These are phyloP conservation scores for Nemurella pictetii DNA, from an alignment of 2,888 invertebrate species.

Conservation along the genomic window DNA sequence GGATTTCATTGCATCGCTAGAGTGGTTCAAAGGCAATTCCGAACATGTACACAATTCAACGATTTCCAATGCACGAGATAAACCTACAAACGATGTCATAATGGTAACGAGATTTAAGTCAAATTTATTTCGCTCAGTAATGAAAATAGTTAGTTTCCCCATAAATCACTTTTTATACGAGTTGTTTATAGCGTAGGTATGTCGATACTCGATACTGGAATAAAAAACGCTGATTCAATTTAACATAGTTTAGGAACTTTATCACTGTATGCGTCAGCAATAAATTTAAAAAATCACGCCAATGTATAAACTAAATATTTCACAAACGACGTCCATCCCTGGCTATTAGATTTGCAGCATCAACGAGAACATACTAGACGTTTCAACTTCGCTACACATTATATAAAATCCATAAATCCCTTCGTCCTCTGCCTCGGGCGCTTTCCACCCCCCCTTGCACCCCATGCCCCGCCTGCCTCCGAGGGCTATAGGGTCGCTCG, in stretches of 20 bases:
- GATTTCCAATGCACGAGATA: not conserved
- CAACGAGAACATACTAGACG: not conserved
- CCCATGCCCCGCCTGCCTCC: not conserved
- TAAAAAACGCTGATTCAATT: no score
- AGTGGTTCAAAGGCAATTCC: not conserved
- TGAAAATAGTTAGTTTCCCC: not conserved
- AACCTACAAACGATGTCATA: not conserved
- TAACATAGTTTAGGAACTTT: not conserved
- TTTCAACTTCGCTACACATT: not conserved
- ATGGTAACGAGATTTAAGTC: not conserved
- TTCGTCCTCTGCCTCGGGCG: not conserved
- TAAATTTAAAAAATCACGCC: not conserved
- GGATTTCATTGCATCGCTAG: no score
- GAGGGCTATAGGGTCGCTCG: not conserved
- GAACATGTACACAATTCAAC: not conserved
- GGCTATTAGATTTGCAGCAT: not conserved
- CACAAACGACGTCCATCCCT: not conserved
- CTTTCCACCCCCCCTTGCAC: not conserved
- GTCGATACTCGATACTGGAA: not conserved
- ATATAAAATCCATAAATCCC: not conserved
- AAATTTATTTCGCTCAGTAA: not conserved
- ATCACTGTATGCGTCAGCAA: not conserved
- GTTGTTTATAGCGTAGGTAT: no score
- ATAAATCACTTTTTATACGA: not conserved
- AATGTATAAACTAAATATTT: not conserved